These are phyloP conservation scores for Lasioglossum albipes DNA, from an alignment of 1,140 invertebrate genomes.

Conservation along the genomic window DNA sequence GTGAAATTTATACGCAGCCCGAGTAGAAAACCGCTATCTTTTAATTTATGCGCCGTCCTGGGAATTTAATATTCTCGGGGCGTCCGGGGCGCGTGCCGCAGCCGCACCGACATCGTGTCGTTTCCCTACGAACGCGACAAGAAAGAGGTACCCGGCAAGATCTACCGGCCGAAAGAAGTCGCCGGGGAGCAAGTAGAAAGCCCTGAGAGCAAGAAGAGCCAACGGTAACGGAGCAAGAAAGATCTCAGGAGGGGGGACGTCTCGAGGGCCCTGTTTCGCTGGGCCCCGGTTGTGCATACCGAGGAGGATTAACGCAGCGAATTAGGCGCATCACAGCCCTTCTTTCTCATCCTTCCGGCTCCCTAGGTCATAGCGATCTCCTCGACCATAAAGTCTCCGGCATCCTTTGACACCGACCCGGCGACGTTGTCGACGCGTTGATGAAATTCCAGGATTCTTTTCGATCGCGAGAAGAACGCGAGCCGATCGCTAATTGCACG, in stretches of 20 bases:
- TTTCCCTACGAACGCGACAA: slow-evolving; percentile 48
- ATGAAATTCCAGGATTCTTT: slow-evolving; percentile 19
- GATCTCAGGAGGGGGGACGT: slow-evolving; percentile 13
- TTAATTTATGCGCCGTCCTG: slow-evolving; percentile 76
- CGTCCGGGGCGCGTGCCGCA: slow-evolving; percentile 68
- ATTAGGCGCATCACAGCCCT: slow-evolving; percentile 27
- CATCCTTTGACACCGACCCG: slow-evolving; percentile 16
- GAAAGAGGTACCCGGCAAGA: slow-evolving; percentile 17
- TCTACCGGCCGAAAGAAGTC: not conserved
- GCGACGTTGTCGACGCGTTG: not conserved
- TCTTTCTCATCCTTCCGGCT: not conserved
- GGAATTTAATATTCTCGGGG: slow-evolving; percentile 78
- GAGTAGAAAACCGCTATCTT: slow-evolving; percentile 74
- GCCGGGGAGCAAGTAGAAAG: too few relatives aligned
- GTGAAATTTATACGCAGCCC: slow-evolving; percentile 70
- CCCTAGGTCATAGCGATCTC: slow-evolving; percentile 22
- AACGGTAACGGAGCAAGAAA: not conserved
- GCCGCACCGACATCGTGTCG: not conserved
- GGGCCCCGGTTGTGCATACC: slow-evolving; percentile 62
- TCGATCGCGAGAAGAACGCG: not conserved
- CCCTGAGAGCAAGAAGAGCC: too few relatives aligned
- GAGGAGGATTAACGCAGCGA: slow-evolving; percentile 65
- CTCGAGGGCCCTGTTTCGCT: slow-evolving; percentile 63
- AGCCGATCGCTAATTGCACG: too few relatives aligned
- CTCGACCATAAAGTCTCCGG: slow-evolving; percentile 10